phyloP scores from a whole-genome alignment of 1,140 invertebrate genomes.

The Piezodorus guildinii region DNA sequence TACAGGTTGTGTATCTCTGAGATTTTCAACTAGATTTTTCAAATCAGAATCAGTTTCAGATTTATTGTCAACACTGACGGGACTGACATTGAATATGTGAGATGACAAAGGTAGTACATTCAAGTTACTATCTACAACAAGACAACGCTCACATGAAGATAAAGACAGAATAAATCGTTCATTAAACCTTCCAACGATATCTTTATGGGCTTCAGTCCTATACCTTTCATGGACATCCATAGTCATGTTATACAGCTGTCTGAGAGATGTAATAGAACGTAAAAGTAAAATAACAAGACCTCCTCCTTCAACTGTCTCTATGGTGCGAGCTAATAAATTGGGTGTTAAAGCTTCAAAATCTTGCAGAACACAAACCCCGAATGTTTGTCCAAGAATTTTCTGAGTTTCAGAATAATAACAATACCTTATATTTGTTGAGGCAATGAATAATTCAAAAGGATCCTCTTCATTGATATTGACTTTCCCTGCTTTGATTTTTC shows the following conservation, averaged over 20 bases:
- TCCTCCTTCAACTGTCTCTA: constrained; percentile 98
- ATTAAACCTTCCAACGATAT: constrained; percentile 90
- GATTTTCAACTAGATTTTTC: constrained; percentile 55
- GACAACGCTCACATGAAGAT: constrained; percentile 71
- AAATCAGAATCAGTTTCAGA: constrained; percentile 47
- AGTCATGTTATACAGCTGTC: constrained; percentile 89
- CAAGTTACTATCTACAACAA: constrained; percentile 89
- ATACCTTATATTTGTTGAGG: constrained; percentile 92
- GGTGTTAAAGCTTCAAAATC: constrained; percentile 99
- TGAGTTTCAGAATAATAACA: constrained; percentile 97
- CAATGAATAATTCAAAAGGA: constrained; percentile 91
- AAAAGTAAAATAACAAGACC: constrained; percentile 82
- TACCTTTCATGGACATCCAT: constrained; percentile 98
- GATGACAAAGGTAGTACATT: constrained; percentile 87
- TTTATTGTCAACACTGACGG: constrained; percentile 42
- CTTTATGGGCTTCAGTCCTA: constrained; percentile 86
- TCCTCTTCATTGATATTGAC: constrained; percentile 90
- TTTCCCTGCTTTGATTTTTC: constrained; percentile 81
- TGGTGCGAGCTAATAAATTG: constrained; percentile 89
- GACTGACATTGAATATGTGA: constrained; percentile 65
- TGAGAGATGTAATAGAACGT: constrained; percentile 73
- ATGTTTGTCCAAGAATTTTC: constrained; percentile 95
- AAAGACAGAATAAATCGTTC: constrained; percentile 91
- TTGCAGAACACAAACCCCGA: constrained; percentile 92
- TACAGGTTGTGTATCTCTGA: constrained; percentile 81